Base-by-base conservation (phyloP, 1,140 invertebrate species). In the Gryon sp. region DNA sequence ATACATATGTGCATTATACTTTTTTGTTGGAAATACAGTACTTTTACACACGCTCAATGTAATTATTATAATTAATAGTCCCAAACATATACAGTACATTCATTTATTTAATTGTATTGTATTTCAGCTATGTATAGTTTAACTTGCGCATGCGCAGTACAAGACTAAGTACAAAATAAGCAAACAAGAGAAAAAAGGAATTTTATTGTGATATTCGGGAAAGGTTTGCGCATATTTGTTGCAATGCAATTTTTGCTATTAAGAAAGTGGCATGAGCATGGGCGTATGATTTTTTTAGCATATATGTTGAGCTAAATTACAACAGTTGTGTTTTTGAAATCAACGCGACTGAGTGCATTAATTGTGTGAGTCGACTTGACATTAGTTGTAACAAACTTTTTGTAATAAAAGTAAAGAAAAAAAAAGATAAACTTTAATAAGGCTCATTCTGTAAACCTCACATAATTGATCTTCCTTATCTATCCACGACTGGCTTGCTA, bases 391-490 rank as follows among this genome's bases (percentile, higher is more conserved):
- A 78, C 55, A 65, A 52, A 24, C 76, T 69, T 81, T 81, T 79
- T 79, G 66, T 57, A 87, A 87, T 85, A 86, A 87, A 87, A 75
- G 68, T 76, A 78, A 65, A 80, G 74, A n/a, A n/a, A n/a, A n/a
- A n/a, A n/a, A n/a, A n/a, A 69, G 46, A 72, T 78, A 57, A 82
- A 80, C 48, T 38, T 75, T 57, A 48, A 76, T 53, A 60, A 60
- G 76, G 79, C 78, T 83, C 79, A 74, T 80, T 86, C 72, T 82
- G 24, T 84, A 73, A 80, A 83, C 81, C 84, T 78, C 72, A 20
- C 57, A 43, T 69, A 74, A 74, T 57, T 15, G 43, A 77, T 12
- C 72, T 79, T 80, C 79, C 78, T 41, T 73, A 52, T 46, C 32
- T 76, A 19, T 73, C 55, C 62, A 62, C 32, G 6, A 57, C 76